Evolutionary conservation across 2,888 invertebrate species (phyloP).

Genomic region (Venusia cambrica): DNA sequence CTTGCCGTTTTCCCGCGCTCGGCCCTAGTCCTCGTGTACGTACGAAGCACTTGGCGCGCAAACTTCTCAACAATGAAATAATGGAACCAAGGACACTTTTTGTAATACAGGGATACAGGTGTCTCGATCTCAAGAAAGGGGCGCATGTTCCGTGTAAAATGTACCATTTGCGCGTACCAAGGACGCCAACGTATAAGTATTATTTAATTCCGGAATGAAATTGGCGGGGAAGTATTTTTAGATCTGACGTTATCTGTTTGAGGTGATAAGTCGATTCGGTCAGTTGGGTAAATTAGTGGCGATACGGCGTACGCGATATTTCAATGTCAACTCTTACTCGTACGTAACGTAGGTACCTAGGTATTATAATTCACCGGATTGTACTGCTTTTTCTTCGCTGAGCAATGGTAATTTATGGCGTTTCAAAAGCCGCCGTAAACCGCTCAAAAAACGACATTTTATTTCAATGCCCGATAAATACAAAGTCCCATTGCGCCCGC

Average conservation of each 20-base stretch:
- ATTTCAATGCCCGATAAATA: constrained; percentile 6
- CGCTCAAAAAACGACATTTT: neutral
- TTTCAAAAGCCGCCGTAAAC: neutral
- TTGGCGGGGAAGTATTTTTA: constrained; percentile 41
- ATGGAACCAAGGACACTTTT: constrained; percentile 77
- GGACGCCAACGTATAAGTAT: too few species aligned
- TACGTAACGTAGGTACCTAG: too few species aligned
- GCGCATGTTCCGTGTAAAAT: constrained; percentile 29
- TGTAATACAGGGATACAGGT: constrained; percentile 71
- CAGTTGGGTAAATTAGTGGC: constrained; percentile 30
- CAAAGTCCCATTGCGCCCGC: neutral
- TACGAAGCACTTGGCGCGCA: constrained; percentile 77
- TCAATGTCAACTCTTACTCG: constrained; percentile 19
- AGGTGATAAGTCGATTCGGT: constrained; percentile 39
- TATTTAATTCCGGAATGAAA: constrained; percentile 20
- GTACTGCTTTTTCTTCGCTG: neutral
- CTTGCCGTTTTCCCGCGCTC: constrained; percentile 67
- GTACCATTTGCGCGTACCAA: constrained; percentile 18
- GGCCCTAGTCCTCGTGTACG: constrained; percentile 65
- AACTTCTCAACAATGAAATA: constrained; percentile 64
- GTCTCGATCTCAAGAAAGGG: constrained; percentile 52
- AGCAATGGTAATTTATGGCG: constrained; percentile 1
- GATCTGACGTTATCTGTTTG: constrained; percentile 44
- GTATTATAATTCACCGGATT: constrained; percentile 2
- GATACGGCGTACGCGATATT: too few species aligned